Evolutionary conservation across 2,888 invertebrate species (phyloP), one percentile per base, ranked within the genome.

Genomic region (Acrobasis suavella): DNA sequence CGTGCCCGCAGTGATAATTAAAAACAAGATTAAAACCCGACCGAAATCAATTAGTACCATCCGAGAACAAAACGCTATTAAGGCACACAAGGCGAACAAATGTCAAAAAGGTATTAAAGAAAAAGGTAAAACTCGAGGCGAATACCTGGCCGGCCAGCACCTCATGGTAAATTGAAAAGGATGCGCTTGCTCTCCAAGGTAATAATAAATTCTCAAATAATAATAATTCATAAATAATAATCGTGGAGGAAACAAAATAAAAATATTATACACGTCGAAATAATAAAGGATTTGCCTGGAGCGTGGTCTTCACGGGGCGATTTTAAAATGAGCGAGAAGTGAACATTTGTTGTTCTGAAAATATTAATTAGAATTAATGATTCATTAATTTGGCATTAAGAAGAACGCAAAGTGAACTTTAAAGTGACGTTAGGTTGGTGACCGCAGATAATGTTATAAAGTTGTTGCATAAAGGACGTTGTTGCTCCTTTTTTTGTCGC

Each of bases 181-280:
- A 86, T 85, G 89, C 83, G 90, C 88, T 87, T 85, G 86, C 85
- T 86, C 86, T 80, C 80, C 75, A 69, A 85, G 82, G 82, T 90
- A 90, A 91, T 91, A 91, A 92, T 92, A 91, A 87, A 89, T 87
- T 86, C 85, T 82, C 89, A 90, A 91, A 92, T 91, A 91, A 91
- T 92, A 92, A 91, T 92, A 91, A 91, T 92, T 90, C 90, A 91
- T 91, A 92, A 90, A 91, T 92, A 92, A 92, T 92, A 92, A 91
- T 90, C 91, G 86, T 86, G 86, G 78, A 78, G 77, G 85, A 85
- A 84, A 85, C 81, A 88, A 91, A 91, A 91, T 89, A 91, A 91
- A 87, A 91, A 89, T 87, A 82, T 77, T 80, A 88, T 87, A 86
- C 90, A 89, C 87, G 86, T 87, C 88, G 86, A 89, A 90, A 92